Percentiles rank a stretch among this genome's conserved stretches.
These are phyloP conservation scores for Drosophila sordidula DNA, from an alignment of 2,888 invertebrate species.

Conservation along the genomic window DNA sequence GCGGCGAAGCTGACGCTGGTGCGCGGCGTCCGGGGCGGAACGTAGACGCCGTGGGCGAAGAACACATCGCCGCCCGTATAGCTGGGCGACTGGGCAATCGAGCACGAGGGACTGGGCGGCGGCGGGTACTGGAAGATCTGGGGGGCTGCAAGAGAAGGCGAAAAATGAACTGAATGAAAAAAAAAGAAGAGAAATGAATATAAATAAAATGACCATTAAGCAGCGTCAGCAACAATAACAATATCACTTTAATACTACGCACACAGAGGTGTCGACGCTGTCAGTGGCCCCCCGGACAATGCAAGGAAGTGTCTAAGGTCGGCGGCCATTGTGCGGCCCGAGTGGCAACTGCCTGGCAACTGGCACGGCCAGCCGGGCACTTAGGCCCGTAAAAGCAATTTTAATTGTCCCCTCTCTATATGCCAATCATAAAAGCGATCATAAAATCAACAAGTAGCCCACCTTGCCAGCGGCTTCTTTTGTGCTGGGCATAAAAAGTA, in stretches of 20 bases:
- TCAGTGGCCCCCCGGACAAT: slow-evolving; percentile 66
- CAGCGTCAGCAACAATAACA: slow-evolving; percentile 15
- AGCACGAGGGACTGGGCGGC: slow-evolving; percentile 85
- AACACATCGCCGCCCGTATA: slow-evolving; percentile 83
- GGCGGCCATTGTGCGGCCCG: slow-evolving; percentile 29
- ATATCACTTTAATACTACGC: slow-evolving; percentile 8
- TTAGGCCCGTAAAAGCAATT: slow-evolving; percentile 40
- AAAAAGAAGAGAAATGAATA: slow-evolving; percentile 15
- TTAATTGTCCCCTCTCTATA: slow-evolving; percentile 50
- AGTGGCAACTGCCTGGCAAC: slow-evolving; percentile 29
- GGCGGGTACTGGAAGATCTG: slow-evolving; percentile 84
- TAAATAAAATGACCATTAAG: slow-evolving; percentile 36
- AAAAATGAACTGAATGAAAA: slow-evolving; percentile 20
- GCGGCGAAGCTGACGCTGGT: slow-evolving; percentile 82
- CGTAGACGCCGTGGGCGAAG: slow-evolving; percentile 81
- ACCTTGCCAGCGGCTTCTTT: slow-evolving; percentile 14
- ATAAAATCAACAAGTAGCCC: slow-evolving; percentile 48
- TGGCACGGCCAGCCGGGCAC: slow-evolving; percentile 22
- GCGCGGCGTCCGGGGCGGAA: slow-evolving; percentile 80
- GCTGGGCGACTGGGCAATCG: slow-evolving; percentile 76
- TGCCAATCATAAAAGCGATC: slow-evolving; percentile 51
- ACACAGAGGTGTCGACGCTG: slow-evolving; percentile 60
- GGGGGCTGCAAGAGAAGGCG: slow-evolving; percentile 75
- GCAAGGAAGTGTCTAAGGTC: slow-evolving; percentile 75
- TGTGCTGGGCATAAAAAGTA: slow-evolving; percentile 3